Percentiles rank a stretch among this genome's conserved stretches.
Conservation (phyloP, 1,140 invertebrate genomes). For the Hormaphis cornu region DNA sequence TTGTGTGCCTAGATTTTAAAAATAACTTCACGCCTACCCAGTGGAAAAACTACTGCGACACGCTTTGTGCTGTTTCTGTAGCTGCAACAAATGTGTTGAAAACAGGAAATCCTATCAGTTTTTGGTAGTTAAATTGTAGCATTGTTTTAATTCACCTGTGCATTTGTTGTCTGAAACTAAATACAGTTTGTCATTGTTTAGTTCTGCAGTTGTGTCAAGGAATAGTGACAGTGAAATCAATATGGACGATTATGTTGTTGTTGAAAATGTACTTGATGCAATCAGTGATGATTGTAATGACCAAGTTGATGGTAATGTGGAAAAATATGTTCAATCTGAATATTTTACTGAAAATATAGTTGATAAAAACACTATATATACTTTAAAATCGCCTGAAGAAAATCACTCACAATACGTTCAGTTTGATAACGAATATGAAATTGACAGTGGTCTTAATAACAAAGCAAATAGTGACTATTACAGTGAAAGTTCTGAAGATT, state of each 20-base stretch:
- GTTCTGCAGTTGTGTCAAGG: neutral
- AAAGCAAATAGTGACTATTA: neutral
- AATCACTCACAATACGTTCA: conserved; percentile 15
- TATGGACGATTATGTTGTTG: neutral
- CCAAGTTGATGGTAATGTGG: neutral
- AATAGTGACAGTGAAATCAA: neutral
- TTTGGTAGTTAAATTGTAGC: conserved; percentile 1
- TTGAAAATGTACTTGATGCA: neutral
- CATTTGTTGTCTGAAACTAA: neutral
- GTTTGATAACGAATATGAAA: conserved; percentile 6
- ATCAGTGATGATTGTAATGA: neutral
- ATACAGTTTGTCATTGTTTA: neutral
- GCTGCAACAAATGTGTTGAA: neutral
- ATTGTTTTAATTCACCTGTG: too few relatives aligned
- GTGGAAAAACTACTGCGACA: conserved; percentile 7
- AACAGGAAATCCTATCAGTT: conserved; percentile 1
- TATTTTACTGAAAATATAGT: neutral
- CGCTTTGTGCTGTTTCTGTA: neutral
- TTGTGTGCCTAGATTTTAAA: neutral
- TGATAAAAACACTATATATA: neutral
- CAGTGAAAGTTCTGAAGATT: neutral
- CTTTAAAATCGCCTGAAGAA: neutral
- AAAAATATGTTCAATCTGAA: neutral
- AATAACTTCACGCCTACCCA: conserved; percentile 15
- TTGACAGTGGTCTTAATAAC: neutral